Evolutionary conservation across 2,888 invertebrate genomes (phyloP).

Genomic region (Hypselothyrea guttata): DNA sequence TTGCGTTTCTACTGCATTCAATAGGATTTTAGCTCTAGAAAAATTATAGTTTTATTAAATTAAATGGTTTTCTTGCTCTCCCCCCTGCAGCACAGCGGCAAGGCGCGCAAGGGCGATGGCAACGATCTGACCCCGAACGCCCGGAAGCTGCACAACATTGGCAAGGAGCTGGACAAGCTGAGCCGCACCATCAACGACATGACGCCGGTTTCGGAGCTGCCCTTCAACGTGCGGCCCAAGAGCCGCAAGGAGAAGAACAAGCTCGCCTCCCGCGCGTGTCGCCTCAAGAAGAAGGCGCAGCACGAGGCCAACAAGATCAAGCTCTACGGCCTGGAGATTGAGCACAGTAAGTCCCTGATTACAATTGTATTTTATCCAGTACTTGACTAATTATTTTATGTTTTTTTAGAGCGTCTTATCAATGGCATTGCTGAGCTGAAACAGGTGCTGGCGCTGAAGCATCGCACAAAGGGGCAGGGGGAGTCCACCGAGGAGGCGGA

Average conservation of each 20-base stretch:
- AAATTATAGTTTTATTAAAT: too few species aligned
- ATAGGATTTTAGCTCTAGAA: too few species aligned
- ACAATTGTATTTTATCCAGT: neutral
- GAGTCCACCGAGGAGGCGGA: constrained; percentile 85
- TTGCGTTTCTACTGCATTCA: too few species aligned
- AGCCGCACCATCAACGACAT: constrained; percentile 96
- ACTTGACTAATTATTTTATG: neutral
- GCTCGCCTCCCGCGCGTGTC: constrained; percentile 96
- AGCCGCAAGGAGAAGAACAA: constrained; percentile 99
- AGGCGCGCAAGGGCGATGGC: constrained; percentile 97
- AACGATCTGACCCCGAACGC: constrained; percentile 98
- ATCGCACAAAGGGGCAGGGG: constrained; percentile 78
- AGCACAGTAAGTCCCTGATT: constrained; percentile 91
- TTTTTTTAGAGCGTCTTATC: constrained; percentile 87
- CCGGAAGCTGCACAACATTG: constrained; percentile 93
- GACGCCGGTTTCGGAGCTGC: constrained; percentile 96
- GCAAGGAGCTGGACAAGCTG: constrained; percentile 94
- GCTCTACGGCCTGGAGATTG: constrained; percentile 94
- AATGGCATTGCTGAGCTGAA: constrained; percentile 90
- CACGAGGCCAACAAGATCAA: constrained; percentile 99
- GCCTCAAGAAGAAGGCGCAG: constrained; percentile 99
- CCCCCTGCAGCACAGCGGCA: constrained; percentile 85
- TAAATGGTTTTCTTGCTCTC: too few species aligned
- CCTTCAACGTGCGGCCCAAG: constrained; percentile 93
- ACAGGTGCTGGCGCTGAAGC: constrained; percentile 87